Evolutionary conservation across 2,113 vertebrate species (phyloP).

Genomic region (Silurus meridionalis): DNA sequence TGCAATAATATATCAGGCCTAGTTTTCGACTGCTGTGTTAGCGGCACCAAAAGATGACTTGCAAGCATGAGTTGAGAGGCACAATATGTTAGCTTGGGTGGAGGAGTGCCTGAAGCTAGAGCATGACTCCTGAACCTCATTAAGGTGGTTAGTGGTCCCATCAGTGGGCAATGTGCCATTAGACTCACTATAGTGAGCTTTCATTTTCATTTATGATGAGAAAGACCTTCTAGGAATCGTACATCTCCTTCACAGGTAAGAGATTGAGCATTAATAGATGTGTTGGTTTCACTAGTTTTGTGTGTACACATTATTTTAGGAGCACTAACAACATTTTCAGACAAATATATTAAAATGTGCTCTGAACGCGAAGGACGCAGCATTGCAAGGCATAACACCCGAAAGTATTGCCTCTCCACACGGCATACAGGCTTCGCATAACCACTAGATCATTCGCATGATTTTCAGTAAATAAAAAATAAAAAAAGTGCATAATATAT

Average conservation of each 20-base stretch:
- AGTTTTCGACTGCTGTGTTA: slow-evolving; percentile 32
- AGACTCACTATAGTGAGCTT: slow-evolving; percentile 54
- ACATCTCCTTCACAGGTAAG: slow-evolving; percentile 35
- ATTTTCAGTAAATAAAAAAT: background rate
- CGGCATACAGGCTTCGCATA: background rate
- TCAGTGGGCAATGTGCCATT: slow-evolving; percentile 54
- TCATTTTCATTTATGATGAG: slow-evolving; percentile 48
- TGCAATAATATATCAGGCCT: slow-evolving; percentile 31
- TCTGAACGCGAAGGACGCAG: background rate
- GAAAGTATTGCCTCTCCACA: background rate
- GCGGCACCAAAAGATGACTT: slow-evolving; percentile 41
- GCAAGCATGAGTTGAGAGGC: slow-evolving; percentile 38
- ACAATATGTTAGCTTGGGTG: slow-evolving; percentile 50
- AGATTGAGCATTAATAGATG: background rate
- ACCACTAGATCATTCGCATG: no score
- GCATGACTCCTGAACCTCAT: slow-evolving; percentile 51
- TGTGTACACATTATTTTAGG: background rate
- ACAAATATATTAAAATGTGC: no score
- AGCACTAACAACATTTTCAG: background rate
- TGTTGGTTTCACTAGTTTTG: background rate
- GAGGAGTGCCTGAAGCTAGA: slow-evolving; percentile 39
- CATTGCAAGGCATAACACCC: background rate
- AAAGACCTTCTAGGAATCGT: slow-evolving; percentile 44
- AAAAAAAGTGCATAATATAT: background rate
- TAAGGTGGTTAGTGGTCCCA: slow-evolving; percentile 52